Base-by-base conservation (phyloP, 1,140 invertebrate species). In the Ctenoplectra terminalis region DNA sequence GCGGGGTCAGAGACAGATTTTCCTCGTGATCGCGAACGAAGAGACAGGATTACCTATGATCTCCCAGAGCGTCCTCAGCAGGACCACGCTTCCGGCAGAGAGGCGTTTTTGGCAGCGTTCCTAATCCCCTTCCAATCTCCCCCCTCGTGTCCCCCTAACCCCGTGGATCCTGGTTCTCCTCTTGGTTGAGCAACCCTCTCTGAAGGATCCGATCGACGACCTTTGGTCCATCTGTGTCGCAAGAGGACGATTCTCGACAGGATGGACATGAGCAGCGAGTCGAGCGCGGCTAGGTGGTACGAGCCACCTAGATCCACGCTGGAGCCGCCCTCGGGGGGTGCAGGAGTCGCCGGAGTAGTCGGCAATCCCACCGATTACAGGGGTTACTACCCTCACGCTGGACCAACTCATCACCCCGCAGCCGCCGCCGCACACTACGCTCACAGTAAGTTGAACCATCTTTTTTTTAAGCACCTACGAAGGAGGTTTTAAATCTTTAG, bases 191-290 rank as follows among this genome's bases (percentile, higher is more conserved):
- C 63, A 23, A 48, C 71, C 50, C n/a, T 40, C n/a, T 34, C 46
- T n/a, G 9, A 31, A 56, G 50, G 52, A 67, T 48, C 52, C 54
- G 23, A 84, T 52, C 74, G 48, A 23, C 60, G 58, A 66, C 37
- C n/a, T 26, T 66, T 9, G 34, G 13, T 11, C 61, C 34, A 13
- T 37, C 1, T 15, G 58, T 20, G 23, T 11, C 29, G 29, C 4
- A 11, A 13, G 34, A 75, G 72, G 86, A 90, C 90, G 87, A 91
- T 90, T 90, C 87, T 87, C 85, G 89, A 88, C 89, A 92, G 85
- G 88, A 93, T 94, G 93, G 93, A 94, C 90, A 94, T 94, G 93
- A 94, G 92, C 90, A 94, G 93, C 90, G 93, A 93, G 89, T 94
- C 92, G 83, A 94, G 92, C 82, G 89, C 93, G 87, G 91, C 92